Percentiles rank a stretch among this genome's conserved stretches.
Evolutionary conservation across 2,888 invertebrate species (phyloP).

Genomic region (Yponomeuta malinellus): DNA sequence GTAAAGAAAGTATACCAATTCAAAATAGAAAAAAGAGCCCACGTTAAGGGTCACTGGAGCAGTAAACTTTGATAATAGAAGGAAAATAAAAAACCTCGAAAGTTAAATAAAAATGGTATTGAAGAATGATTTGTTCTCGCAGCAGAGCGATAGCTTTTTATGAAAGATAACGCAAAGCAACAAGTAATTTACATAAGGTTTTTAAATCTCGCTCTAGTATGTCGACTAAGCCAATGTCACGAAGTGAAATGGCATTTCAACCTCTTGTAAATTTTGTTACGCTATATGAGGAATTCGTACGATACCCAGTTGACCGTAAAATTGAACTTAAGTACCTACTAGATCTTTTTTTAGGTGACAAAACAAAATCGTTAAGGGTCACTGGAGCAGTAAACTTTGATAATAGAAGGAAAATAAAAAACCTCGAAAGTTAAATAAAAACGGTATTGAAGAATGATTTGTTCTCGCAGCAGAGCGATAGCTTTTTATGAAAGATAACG

Average conservation of each 20-base stretch:
- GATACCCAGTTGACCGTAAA: conserved; percentile 38
- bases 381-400: conserved; percentile 21
- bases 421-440: conserved; percentile 9
- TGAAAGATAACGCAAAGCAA: too few species aligned
- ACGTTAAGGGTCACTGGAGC: conserved; percentile 22
- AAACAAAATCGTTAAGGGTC: conserved; percentile 28
- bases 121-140: too few species aligned
- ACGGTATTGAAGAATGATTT: neutral
- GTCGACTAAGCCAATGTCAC: too few species aligned
- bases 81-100: conserved; percentile 3
- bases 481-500: too few species aligned
- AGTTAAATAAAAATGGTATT: conserved; percentile 13
- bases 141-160: too few species aligned
- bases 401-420: conserved; percentile 6
- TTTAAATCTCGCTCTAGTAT: too few species aligned
- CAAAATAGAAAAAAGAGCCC: conserved; percentile 6
- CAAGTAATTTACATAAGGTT: too few species aligned
- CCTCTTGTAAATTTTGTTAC: too few species aligned
- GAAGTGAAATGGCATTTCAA: too few species aligned
- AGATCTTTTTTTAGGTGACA: conserved; percentile 22
- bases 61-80: conserved; percentile 11
- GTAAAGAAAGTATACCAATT: neutral
- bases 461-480: too few species aligned
- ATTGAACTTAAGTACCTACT: conserved; percentile 34
- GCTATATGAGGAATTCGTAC: conserved; percentile 28